Conservation (phyloP, 2,113 vertebrate species). For the Alouatta palliata region DNA sequence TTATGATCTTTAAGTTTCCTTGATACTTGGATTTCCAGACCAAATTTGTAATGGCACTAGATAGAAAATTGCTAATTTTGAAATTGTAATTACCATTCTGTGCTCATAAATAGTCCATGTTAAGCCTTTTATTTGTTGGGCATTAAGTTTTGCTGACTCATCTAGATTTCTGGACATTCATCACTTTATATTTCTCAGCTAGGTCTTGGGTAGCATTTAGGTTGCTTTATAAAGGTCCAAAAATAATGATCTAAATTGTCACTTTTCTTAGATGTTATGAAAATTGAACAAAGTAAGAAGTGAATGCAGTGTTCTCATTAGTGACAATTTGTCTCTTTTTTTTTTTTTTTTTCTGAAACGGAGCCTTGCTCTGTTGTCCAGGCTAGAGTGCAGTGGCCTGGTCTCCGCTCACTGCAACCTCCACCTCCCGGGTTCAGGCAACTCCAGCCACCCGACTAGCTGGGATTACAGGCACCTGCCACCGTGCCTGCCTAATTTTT, state of each 20-base stretch:
- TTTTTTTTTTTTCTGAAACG: too few species aligned
- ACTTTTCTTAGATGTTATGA: conserved; percentile 16
- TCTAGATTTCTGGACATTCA: conserved; percentile 55
- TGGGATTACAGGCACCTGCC: too few species aligned
- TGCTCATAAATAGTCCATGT: conserved; percentile 42
- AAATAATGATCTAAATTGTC: conserved; percentile 39
- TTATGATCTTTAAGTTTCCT: conserved; percentile 40
- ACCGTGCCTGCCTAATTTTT: too few species aligned
- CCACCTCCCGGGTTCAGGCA: too few species aligned
- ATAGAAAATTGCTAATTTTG: conserved; percentile 33
- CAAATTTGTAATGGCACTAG: not conserved
- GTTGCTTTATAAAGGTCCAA: conserved; percentile 21
- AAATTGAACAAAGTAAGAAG: conserved; percentile 12
- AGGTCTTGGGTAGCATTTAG: conserved; percentile 21
- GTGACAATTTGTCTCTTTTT: not conserved
- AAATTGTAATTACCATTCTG: conserved; percentile 4
- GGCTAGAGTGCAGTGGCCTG: too few species aligned
- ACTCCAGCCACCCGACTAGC: too few species aligned
- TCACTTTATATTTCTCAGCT: conserved; percentile 58
- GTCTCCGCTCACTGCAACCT: too few species aligned
- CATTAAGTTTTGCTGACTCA: conserved; percentile 72
- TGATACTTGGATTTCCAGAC: conserved; percentile 29
- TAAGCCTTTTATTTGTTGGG: conserved; percentile 55
- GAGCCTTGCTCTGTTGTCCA: too few species aligned
- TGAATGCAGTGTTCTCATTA: not conserved